Evolutionary conservation across 2,113 vertebrate genomes (phyloP).

Genomic region (Cyprinodon tularosa): DNA sequence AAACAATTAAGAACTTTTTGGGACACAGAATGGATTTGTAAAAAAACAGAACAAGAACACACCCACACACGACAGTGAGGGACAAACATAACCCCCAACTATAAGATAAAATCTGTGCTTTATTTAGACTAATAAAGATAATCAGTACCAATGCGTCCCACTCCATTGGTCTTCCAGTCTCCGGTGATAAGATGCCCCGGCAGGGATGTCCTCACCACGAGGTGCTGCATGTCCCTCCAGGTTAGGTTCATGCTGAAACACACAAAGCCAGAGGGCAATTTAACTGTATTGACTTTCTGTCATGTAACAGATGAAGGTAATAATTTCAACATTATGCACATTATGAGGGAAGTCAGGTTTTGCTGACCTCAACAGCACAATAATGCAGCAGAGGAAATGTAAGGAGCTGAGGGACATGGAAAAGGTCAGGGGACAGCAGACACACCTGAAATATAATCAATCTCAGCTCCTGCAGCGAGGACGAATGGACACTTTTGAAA

Average conservation of each 20-base stretch:
- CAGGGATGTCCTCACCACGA: conserved; percentile 91
- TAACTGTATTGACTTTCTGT: conserved; percentile 22
- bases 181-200: conserved; percentile 89
- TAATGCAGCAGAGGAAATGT: conserved; percentile 36
- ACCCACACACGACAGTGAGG: neutral
- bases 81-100: neutral
- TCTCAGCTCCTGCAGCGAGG: neutral
- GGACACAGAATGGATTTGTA: neutral
- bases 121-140: neutral
- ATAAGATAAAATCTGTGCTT: conserved; percentile 7
- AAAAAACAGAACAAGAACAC: neutral
- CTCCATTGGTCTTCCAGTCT: conserved; percentile 94
- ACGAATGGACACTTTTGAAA: conserved; percentile 18
- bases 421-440: conserved; percentile 46
- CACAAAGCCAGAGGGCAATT: conserved; percentile 22
- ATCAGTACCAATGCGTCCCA: conserved; percentile 89
- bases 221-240: conserved; percentile 98
- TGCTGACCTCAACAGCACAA: conserved; percentile 33
- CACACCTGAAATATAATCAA: conserved; percentile 41
- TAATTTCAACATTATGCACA: conserved; percentile 28
- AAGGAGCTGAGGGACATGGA: conserved; percentile 30
- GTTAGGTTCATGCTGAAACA: conserved; percentile 90
- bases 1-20: neutral
- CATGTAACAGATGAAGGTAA: conserved; percentile 22
- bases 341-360: conserved; percentile 31